Evolutionary conservation across 2,797 vertebrate species (phyloP), one percentile per base, ranked within the genome.

Genomic region (Tympanoctomys barrerae): DNA sequence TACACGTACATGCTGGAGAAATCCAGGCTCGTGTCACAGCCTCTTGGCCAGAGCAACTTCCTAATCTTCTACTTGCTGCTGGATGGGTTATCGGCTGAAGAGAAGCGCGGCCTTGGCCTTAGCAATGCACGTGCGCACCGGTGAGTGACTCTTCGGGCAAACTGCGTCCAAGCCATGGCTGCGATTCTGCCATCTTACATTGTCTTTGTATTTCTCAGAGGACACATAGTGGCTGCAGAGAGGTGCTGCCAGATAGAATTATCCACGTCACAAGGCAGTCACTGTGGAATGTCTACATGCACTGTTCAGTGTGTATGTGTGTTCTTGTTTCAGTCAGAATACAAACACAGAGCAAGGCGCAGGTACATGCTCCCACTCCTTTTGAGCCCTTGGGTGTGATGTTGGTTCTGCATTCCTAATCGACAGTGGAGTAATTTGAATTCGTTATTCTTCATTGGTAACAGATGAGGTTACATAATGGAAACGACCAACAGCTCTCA

Each of bases 1-100:
- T 98, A 98, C 98, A 98, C 99, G 4, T 99, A 99, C 92, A 99
- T 99, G 99, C 98, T 99, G 98, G 99, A 99, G 98, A 99, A 99
- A 98, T 98, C 99, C 57, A 99, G 99, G 70, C 98, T 99, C 52
- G 94, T 99, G 96, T 98, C 97, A 71, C 98, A 98, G 66, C 98
- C 98, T 81, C 98, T 98, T 87, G 98, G 99, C 75, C 99, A 99
- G 96, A 98, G 98, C 96, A 99, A 98, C 98, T 99, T 99, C 96
- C 99, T 98, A 97, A 98, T 99, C 97, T 99, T 99, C 98, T 98
- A 99, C 96, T 97, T 99, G 98, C 98, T 99, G 99, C 99, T 99
- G 97, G 99, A 99, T 91, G 99, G 99, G 6, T 97, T 99, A 90
- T 98, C 99, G 33, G 94, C 99, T 16, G 99, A 99, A 96, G 99